Conservation (phyloP, 2,797 vertebrate species). For the Falco cherrug region DNA sequence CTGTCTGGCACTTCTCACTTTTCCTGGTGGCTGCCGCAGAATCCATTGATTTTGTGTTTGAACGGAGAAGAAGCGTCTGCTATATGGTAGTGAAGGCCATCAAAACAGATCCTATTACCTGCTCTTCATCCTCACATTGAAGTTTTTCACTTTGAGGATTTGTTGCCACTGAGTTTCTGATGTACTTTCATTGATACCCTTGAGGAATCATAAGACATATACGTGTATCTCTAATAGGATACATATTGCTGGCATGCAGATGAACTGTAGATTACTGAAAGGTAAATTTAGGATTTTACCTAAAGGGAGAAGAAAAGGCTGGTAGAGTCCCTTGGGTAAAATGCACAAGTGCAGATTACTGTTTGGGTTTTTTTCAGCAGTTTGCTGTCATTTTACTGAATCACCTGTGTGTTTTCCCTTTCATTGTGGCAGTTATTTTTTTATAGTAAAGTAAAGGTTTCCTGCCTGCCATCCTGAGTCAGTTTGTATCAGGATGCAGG, state of each 20-base stretch:
- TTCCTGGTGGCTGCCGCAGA: neutral
- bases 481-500: neutral
- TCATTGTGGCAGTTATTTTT: neutral
- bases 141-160: constrained; percentile 5
- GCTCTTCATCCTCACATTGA: neutral
- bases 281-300: neutral
- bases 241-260: neutral
- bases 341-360: neutral
- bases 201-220: neutral
- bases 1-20: constrained; percentile 3
- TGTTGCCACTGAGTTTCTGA: neutral
- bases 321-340: neutral
- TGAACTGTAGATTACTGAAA: constrained; percentile 25
- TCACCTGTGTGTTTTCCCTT: neutral
- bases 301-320: neutral
- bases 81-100: constrained; percentile 4
- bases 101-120: neutral
- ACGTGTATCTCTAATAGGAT: neutral
- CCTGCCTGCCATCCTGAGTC: neutral
- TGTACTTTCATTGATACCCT: neutral
- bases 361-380: neutral
- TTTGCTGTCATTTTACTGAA: neutral
- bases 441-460: neutral
- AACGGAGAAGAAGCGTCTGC: neutral
- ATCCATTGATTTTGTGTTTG: constrained; percentile 14